Evolutionary conservation across 1,140 invertebrate species (phyloP).

Genomic region (Sminthurinus signatus): DNA sequence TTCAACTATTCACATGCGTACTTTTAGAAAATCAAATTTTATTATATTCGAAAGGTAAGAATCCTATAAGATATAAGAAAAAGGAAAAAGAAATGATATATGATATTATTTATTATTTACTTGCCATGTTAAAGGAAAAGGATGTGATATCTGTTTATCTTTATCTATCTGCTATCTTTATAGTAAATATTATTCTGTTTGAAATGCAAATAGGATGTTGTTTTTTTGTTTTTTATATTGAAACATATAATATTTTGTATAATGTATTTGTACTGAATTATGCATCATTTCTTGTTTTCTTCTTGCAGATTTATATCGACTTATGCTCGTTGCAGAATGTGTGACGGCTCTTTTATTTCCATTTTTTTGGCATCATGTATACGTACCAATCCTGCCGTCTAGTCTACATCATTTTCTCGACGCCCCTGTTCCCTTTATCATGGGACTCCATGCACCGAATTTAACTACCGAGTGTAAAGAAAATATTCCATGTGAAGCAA

Average conservation of each 20-base stretch:
- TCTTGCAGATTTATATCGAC: slow-evolving; percentile 84
- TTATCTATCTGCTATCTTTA: too few species aligned
- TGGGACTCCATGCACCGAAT: slow-evolving; percentile 71
- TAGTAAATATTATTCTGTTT: too few species aligned
- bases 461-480: slow-evolving; percentile 49
- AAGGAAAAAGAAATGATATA: too few species aligned
- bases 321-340: slow-evolving; percentile 96
- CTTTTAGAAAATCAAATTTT: slow-evolving; percentile 95
- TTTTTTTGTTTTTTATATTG: too few species aligned
- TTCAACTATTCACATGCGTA: slow-evolving; percentile 92
- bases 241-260: too few species aligned
- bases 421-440: slow-evolving; percentile 97
- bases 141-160: too few species aligned
- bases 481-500: slow-evolving; percentile 62
- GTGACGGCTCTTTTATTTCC: slow-evolving; percentile 85
- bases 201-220: too few species aligned
- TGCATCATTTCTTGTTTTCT: too few species aligned
- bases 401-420: slow-evolving; percentile 94
- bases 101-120: too few species aligned
- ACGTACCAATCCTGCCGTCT: slow-evolving; percentile 95
- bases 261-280: too few species aligned
- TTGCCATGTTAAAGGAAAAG: too few species aligned
- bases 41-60: slow-evolving; percentile 75
- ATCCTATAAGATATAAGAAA: too few species aligned
- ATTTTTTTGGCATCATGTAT: slow-evolving; percentile 97